Evolutionary conservation across 2,113 vertebrate species (phyloP).

Genomic region (Rhegmatorhina hoffmannsi): DNA sequence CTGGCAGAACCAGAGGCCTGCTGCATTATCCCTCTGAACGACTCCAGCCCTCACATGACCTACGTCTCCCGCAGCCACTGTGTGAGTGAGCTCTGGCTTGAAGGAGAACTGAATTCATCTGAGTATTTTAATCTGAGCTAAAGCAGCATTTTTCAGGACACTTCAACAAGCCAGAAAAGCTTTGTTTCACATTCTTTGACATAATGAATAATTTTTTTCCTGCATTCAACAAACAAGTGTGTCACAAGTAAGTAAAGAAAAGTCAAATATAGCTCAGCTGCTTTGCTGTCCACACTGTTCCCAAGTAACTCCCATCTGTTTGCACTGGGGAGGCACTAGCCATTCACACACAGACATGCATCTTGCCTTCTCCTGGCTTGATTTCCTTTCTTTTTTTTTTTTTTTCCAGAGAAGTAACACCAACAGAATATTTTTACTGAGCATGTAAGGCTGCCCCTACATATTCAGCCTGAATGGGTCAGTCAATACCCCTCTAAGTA

Average conservation of each 20-base stretch:
- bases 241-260: background rate
- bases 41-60: background rate
- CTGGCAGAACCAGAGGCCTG: background rate
- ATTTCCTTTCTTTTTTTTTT: background rate
- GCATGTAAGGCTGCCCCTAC: background rate
- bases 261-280: background rate
- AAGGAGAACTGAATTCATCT: background rate
- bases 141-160: background rate
- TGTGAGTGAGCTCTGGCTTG: background rate
- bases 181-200: background rate
- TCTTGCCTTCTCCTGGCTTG: background rate
- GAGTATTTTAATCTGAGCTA: background rate
- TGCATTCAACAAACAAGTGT: background rate
- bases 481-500: background rate
- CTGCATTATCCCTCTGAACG: fast-evolving
- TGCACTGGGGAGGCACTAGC: background rate
- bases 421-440: background rate
- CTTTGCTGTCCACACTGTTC: background rate
- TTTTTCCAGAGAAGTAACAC: fast-evolving
- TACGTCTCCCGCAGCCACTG: fast-evolving
- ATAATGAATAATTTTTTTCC: background rate
- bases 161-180: background rate
- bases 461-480: background rate
- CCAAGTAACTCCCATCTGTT: background rate
- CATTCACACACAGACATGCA: background rate